phyloP scores from a whole-genome alignment of 2,113 vertebrate species.

The Cisticola juncidis region DNA sequence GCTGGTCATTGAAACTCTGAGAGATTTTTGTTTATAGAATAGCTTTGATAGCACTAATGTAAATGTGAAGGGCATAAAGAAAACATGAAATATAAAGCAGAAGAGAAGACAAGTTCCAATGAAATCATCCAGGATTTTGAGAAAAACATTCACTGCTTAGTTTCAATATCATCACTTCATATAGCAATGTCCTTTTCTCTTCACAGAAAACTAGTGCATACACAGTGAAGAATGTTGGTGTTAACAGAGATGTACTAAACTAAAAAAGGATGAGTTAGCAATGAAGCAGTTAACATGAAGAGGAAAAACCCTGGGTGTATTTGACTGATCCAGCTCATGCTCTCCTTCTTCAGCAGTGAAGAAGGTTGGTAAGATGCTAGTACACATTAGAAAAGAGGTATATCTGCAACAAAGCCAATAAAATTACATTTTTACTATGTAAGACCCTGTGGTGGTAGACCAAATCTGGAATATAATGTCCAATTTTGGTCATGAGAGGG shows the following conservation, averaged over 20 bases:
- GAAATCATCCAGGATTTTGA: background rate
- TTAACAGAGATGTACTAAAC: background rate
- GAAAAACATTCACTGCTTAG: background rate
- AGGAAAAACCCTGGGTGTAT: background rate
- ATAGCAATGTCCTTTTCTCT: background rate
- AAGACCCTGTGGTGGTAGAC: background rate
- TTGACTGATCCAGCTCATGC: background rate
- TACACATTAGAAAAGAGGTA: background rate
- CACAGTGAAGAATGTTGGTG: background rate
- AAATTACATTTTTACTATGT: background rate
- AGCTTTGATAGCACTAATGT: background rate
- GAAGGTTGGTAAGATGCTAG: background rate
- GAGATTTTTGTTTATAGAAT: background rate
- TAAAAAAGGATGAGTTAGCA: background rate
- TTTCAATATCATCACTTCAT: background rate
- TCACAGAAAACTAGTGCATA: background rate
- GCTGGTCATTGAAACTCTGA: background rate
- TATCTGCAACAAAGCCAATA: background rate
- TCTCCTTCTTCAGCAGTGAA: background rate
- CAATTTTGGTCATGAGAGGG: background rate
- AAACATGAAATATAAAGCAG: background rate
- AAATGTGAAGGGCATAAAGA: background rate
- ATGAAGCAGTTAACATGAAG: background rate
- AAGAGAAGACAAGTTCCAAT: background rate
- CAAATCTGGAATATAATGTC: slow-evolving; percentile 26